These are phyloP conservation scores for Labeo catla DNA, from an alignment of 2,113 vertebrate genomes.

Conservation along the genomic window DNA sequence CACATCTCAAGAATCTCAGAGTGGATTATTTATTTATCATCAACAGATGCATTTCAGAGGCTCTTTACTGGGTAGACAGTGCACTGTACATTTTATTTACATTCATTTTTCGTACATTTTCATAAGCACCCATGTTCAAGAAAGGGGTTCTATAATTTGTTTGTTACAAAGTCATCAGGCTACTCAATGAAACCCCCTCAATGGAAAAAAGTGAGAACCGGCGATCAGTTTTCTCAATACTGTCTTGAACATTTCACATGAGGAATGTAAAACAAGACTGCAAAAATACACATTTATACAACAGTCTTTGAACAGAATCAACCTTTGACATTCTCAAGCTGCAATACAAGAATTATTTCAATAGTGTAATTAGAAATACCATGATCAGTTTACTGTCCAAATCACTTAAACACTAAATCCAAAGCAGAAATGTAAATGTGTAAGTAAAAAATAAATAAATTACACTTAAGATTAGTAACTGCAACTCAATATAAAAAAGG, in stretches of 20 bases:
- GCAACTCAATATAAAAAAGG: conserved; percentile 31
- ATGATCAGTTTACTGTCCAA: background rate
- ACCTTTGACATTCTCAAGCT: conserved; percentile 16
- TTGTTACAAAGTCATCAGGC: background rate
- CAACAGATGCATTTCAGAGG: background rate
- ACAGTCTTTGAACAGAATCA: conserved; percentile 23
- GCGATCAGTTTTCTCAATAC: background rate
- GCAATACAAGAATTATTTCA: background rate
- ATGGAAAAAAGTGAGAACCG: background rate
- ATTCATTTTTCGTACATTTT: conserved; percentile 21
- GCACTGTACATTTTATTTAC: conserved; percentile 57
- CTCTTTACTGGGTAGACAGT: conserved; percentile 45
- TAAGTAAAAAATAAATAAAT: conserved; percentile 27
- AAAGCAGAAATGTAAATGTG: background rate
- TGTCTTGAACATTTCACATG: conserved; percentile 23
- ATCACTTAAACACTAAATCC: background rate
- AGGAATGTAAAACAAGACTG: conserved; percentile 33
- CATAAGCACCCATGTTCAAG: conserved; percentile 23
- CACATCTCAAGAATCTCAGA: background rate
- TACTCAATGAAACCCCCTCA: conserved; percentile 17
- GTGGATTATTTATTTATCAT: conserved; percentile 19
- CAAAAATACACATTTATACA: conserved; percentile 1
- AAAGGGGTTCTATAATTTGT: background rate
- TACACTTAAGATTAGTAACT: conserved; percentile 15
- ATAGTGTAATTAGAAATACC: conserved; percentile 7